Base-by-base conservation (phyloP, 2,888 invertebrate genomes). In the Chymomyza caudatula region DNA sequence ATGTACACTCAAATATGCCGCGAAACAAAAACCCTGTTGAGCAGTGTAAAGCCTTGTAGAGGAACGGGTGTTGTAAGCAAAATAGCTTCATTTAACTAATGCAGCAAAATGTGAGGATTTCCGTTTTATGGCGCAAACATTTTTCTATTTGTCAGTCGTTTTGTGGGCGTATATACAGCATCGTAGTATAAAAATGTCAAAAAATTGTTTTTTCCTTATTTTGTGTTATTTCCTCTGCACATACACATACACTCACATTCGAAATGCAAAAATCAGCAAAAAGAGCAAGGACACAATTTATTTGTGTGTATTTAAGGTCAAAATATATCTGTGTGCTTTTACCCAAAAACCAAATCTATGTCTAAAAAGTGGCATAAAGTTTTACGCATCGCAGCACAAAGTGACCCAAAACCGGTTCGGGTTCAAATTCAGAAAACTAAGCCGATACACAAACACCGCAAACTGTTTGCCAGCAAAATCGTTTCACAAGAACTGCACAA, bases 341-440 rank as follows among this genome's bases (percentile, higher is more conserved):
- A 61, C 63, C 55, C 58, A 63, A 74, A 60, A 17, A 47, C 53
- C 67, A 70, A 77, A 65, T 73, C 67, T 66, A 60, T 63, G 57
- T 62, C 62, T 65, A 60, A 63, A 47, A 54, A 22, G 53, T 23
- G 29, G 57, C 60, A 43, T 55, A 73, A 76, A 74, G 67, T 69
- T 76, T 80, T 74, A 71, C 78, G 73, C 86, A 80, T 69, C 67
- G 57, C 54, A 68, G 65, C 71, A 72, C 78, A 83, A 76, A 84
- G 67, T 76, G 71, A 84, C 78, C 76, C 67, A 51, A 67, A 66
- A 64, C 29, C 29, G 29, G 29, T 37, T 37, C 29, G 11, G 29
- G 2, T 37, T 11, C 29, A 11, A 11, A 11, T 37, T 51, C 51
- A 20, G 51, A 11, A 51, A 51, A 56, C 69, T 60, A 68, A 71